Evolutionary conservation across 2,797 vertebrate species (phyloP), one percentile per base, ranked within the genome.

Genomic region (Spinus pinus): DNA sequence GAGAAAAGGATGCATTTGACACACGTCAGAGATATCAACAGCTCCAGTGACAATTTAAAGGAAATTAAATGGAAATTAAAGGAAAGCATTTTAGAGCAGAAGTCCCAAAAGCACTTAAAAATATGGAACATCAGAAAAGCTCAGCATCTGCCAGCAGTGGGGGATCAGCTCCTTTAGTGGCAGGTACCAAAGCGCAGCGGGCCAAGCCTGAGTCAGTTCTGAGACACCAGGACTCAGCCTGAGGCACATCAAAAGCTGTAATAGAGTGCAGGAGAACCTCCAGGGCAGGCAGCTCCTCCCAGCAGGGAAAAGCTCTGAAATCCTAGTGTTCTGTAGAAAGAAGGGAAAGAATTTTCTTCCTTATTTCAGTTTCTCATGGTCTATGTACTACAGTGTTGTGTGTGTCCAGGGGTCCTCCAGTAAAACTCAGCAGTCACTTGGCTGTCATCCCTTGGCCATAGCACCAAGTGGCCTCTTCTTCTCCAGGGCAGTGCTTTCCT

Each of bases 51-150:
- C 92, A 92, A 92, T 94, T 95, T 94, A 49, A 94, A 92, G 88
- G 94, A 95, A 93, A 94, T 96, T 96, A 95, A 95, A 95, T 97
- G 90, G 94, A 96, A 94, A 94, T 95, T 79, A 93, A 94, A 93
- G 61, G 83, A 71, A 94, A 93, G 88, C 39, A 0, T 62, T 95
- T 95, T 82, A 66, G 74, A 96, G 62, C 81, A 94, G 74, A 94
- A 96, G 78, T 93, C 88, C 81, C 91, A 58, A 82, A 95, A 94
- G 81, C 84, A 70, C 66, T 92, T 95, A 74, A 80, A 96, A 91
- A 89, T 81, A 81, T 16, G 13, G 65, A 93, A 50, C 47, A 83
- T 31, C 20, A 91, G 87, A 72, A 85, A 89, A 86, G 61, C 84
- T 95, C 67, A 37, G 57, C 4, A 5, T 81, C 70, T 77, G 86